Percentiles rank a stretch among this genome's conserved stretches.
phyloP scores from a whole-genome alignment of 2,113 vertebrate species.

The Chlorodrepanis virens region DNA sequence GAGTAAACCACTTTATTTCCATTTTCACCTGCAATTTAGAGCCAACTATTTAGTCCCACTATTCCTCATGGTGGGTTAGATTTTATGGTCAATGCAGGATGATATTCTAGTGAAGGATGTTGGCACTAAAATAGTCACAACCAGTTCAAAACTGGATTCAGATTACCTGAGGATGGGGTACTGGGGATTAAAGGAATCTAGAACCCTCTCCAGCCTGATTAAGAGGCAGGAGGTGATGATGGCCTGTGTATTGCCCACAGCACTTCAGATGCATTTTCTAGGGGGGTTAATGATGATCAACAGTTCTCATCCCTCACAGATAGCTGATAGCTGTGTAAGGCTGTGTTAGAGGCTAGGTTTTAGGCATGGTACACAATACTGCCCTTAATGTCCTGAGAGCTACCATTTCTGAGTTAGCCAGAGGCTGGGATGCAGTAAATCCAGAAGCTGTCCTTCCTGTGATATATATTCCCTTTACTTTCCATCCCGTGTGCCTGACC shows the following conservation, averaged over 20 bases:
- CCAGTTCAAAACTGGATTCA: background rate
- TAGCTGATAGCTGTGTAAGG: background rate
- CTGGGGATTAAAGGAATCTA: background rate
- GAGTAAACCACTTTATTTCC: background rate
- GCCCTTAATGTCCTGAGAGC: background rate
- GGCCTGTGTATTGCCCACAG: background rate
- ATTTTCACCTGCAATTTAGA: background rate
- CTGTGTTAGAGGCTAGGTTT: background rate
- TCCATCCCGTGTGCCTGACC: background rate
- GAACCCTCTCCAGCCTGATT: background rate
- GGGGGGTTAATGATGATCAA: background rate
- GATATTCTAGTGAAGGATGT: background rate
- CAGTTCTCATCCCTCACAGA: background rate
- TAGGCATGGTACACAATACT: background rate
- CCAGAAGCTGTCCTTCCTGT: background rate
- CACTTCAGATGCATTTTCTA: background rate
- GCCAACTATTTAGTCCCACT: background rate
- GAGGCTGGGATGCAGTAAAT: background rate
- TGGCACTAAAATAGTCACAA: background rate
- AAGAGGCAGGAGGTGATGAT: background rate
- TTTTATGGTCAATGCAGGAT: background rate
- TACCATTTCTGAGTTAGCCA: background rate
- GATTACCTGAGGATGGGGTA: background rate
- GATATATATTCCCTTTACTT: background rate
- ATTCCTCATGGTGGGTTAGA: background rate